Conservation (phyloP, 2,797 vertebrate genomes). For the Ceyx erithaca region DNA sequence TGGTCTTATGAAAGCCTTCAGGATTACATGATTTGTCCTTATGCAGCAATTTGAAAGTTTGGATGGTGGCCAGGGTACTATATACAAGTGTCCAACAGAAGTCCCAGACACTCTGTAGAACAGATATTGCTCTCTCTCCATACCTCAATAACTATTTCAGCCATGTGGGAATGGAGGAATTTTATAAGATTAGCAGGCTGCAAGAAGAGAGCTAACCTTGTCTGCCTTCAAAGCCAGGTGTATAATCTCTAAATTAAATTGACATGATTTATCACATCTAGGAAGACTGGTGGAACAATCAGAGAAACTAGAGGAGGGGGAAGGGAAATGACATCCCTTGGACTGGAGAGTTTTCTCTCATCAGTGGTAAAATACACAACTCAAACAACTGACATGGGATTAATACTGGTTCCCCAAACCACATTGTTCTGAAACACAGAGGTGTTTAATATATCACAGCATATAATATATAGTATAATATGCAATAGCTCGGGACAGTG, state of each 20-base stretch:
- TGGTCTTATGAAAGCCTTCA: neutral
- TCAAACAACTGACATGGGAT: slow-evolving; percentile 17
- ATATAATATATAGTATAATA: neutral
- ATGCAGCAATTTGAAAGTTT: neutral
- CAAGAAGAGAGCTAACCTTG: slow-evolving; percentile 19
- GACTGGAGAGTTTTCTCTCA: neutral
- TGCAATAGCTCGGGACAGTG: slow-evolving; percentile 1
- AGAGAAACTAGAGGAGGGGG: neutral
- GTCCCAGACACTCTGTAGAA: neutral
- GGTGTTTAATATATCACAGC: slow-evolving; percentile 19
- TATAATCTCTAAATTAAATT: slow-evolving; percentile 74
- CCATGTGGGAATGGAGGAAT: slow-evolving; percentile 52
- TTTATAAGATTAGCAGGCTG: slow-evolving; percentile 40
- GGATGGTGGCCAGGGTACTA: neutral
- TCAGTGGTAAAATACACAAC: neutral
- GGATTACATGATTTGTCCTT: neutral
- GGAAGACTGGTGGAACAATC: neutral
- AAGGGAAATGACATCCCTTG: neutral
- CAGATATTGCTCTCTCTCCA: neutral
- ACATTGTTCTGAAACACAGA: slow-evolving; percentile 6
- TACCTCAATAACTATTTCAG: slow-evolving; percentile 1
- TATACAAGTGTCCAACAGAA: slow-evolving; percentile 28
- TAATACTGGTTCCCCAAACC: slow-evolving; percentile 14
- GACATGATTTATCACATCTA: slow-evolving; percentile 47
- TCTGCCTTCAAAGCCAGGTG: slow-evolving; percentile 35